phyloP scores from a whole-genome alignment of 2,888 invertebrate genomes.

The Brachyptera putata region DNA sequence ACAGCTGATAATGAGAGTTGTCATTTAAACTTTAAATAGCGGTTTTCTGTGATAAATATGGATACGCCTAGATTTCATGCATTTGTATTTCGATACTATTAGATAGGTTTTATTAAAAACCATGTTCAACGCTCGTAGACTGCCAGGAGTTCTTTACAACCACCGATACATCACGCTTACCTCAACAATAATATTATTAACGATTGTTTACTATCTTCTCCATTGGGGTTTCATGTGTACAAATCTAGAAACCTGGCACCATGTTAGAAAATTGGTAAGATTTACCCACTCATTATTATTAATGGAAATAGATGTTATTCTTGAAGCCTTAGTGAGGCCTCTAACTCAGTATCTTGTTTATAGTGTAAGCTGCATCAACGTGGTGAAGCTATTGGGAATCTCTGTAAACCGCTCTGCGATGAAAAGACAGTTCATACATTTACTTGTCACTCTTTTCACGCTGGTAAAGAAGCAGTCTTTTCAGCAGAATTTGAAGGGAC shows the following conservation, averaged over 20 bases:
- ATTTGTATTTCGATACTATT: too few species aligned
- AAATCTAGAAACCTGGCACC: slow-evolving; percentile 54
- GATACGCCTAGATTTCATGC: too few species aligned
- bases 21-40: too few species aligned
- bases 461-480: slow-evolving; percentile 59
- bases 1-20: too few species aligned
- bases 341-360: slow-evolving; percentile 37
- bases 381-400: slow-evolving; percentile 55
- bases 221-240: slow-evolving; percentile 57
- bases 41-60: too few species aligned
- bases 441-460: slow-evolving; percentile 57
- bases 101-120: too few species aligned
- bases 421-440: slow-evolving; percentile 52
- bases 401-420: slow-evolving; percentile 60
- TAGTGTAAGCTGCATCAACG: slow-evolving; percentile 55
- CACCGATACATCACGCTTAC: slow-evolving; percentile 35
- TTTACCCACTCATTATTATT: too few species aligned
- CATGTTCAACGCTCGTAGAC: slow-evolving; percentile 25
- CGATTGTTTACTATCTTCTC: slow-evolving; percentile 49
- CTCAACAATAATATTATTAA: slow-evolving; percentile 40
- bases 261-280: slow-evolving; percentile 42
- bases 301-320: not conserved
- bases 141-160: slow-evolving; percentile 28
- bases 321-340: slow-evolving; percentile 16
- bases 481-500: slow-evolving; percentile 55